Base-by-base conservation (phyloP, 1,140 invertebrate genomes). In the Macrobrachium rosenbergii region DNA sequence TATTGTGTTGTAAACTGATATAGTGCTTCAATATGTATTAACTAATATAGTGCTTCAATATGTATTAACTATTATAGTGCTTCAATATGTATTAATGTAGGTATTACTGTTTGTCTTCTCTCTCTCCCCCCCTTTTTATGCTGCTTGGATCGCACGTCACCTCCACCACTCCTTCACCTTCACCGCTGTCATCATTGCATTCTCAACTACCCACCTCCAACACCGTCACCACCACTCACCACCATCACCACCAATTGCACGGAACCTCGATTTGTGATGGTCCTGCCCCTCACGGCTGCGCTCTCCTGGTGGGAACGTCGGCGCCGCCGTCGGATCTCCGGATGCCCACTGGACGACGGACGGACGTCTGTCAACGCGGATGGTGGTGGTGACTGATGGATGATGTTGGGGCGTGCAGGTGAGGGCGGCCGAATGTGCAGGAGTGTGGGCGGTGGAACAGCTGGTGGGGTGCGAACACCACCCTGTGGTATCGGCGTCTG, bases 401-500 rank as follows among this genome's bases (percentile, higher is more conserved):
- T 37, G 28, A 37, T 37, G 28, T 37, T 37, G 28, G 77, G 76
- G 77, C 52, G 84, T 77, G 45, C 58, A 64, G 77, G 59, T 87
- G 84, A 67, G 67, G 19, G 37, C 28, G 64, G n/a, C 28, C 28
- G 28, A 37, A 37, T 37, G 28, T 37, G 81, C 62, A 21, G 63
- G 62, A 28, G 84, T 43, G 67, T 77, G 23, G 84, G 84, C 84
- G 76, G 84, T 63, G 84, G 28, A 37, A 37, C 28, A 37, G 28
- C 28, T 37, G 28, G 28, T 37, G 28, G 28, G 28, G 28, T 37
- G 28, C 28, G 76, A 78, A 78, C 64, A 78, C 77, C 64, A 75
- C 60, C n/a, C 67, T 80, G 77, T 73, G 67, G 84, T 37, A 37
- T 37, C 77, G 76, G 84, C 76, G 84, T 77, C 84, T 72, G 84